A percentile compares a stretch with the other conserved stretches of the same genome.
phyloP scores from a whole-genome alignment of 2,797 vertebrate species.

The Peromyscus eremicus region DNA sequence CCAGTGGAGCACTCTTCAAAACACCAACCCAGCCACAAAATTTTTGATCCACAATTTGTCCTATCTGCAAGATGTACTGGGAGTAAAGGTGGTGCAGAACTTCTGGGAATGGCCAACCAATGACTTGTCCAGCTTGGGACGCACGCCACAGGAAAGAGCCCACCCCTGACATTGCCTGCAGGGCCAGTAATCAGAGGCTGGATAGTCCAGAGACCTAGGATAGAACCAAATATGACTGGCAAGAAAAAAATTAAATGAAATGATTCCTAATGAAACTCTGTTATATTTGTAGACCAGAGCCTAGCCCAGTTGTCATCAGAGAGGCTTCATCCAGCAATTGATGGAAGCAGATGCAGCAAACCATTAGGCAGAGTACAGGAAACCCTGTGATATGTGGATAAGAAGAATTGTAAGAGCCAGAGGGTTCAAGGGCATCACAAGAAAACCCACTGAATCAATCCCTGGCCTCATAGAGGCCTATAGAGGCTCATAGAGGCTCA shows the following conservation, averaged over 20 bases:
- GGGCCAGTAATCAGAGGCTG: neutral
- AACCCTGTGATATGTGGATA: neutral
- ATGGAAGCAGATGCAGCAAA: neutral
- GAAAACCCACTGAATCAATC: neutral
- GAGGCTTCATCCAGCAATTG: neutral
- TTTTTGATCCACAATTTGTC: neutral
- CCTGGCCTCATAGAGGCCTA: neutral
- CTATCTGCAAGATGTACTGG: neutral
- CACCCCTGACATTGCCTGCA: neutral
- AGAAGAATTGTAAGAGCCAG: neutral
- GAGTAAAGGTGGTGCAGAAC: neutral
- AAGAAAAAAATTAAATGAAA: neutral
- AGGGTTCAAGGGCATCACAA: neutral
- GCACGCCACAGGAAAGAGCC: neutral
- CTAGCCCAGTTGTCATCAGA: neutral
- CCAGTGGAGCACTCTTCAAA: neutral
- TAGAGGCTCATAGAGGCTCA: neutral
- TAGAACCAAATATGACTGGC: neutral
- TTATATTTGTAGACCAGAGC: neutral
- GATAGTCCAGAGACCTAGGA: neutral
- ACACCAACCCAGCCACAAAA: neutral
- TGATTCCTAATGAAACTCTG: neutral
- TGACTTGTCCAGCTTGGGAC: neutral
- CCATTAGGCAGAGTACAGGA: neutral
- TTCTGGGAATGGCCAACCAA: neutral